Conservation (phyloP, 1,140 invertebrate genomes). For the Eurytemora carolleeae region DNA sequence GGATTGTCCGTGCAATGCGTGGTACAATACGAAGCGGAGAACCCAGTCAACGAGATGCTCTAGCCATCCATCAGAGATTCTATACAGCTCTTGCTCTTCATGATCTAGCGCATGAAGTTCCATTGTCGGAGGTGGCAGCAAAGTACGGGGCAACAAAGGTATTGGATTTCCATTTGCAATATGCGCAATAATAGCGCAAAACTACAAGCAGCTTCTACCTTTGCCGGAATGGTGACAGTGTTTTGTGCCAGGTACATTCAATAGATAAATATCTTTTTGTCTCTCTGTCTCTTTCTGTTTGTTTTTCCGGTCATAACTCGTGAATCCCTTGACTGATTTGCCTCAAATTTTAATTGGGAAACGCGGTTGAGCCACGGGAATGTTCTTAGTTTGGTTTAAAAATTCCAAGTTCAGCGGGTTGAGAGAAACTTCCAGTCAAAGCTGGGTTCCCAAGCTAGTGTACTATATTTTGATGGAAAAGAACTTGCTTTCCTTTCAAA, state of each 20-base stretch:
- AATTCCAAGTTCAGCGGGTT: too few species aligned
- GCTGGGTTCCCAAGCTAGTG: too few species aligned
- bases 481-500: too few species aligned
- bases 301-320: too few species aligned
- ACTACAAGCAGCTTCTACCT: slow-evolving; percentile 87
- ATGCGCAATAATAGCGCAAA: too few species aligned
- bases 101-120: slow-evolving; percentile 77
- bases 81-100: slow-evolving; percentile 75
- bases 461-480: too few species aligned
- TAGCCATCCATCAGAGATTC: slow-evolving; percentile 45
- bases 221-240: slow-evolving; percentile 81
- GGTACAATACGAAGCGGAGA: slow-evolving; percentile 27
- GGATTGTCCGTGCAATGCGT: slow-evolving; percentile 49
- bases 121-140: slow-evolving; percentile 48
- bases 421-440: too few species aligned
- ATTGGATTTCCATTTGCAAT: too few species aligned
- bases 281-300: background rate
- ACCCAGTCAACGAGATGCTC: slow-evolving; percentile 4
- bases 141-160: slow-evolving; percentile 71
- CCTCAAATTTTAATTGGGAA: too few species aligned
- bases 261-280: background rate
- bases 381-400: too few species aligned
- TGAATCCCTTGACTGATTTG: too few species aligned
- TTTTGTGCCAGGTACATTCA: slow-evolving; percentile 39
- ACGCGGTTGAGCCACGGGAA: too few species aligned